Evolutionary conservation across 2,113 vertebrate genomes (phyloP).

Genomic region (Datnioides undecimradiatus): DNA sequence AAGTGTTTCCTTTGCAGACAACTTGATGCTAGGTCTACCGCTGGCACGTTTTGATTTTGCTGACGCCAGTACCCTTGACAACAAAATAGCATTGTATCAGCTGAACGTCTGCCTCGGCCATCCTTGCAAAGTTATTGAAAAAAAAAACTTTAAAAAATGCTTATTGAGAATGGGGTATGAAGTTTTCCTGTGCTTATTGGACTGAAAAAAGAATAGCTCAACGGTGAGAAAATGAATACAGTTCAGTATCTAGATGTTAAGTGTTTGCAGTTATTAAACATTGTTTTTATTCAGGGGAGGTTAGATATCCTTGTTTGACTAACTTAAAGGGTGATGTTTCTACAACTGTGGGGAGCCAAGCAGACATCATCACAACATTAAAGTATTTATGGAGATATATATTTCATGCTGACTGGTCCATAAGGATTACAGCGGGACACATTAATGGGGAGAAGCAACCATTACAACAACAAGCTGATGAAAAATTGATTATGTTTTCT

Average conservation of each 20-base stretch:
- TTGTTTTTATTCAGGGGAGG: constrained; percentile 11
- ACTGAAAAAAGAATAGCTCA: constrained; percentile 10
- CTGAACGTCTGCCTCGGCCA: constrained; percentile 82
- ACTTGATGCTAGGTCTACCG: constrained; percentile 88
- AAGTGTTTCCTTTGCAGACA: constrained; percentile 93
- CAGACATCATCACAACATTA: constrained; percentile 74
- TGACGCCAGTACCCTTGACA: constrained; percentile 95
- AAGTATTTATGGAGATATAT: constrained; percentile 85
- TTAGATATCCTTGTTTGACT: constrained; percentile 36
- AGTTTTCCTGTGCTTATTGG: constrained; percentile 72
- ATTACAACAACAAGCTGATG: constrained; percentile 83
- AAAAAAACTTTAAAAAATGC: constrained; percentile 66
- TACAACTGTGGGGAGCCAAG: constrained; percentile 29
- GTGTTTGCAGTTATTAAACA: constrained; percentile 17
- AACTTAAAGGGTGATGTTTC: constrained; percentile 34
- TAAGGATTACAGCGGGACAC: constrained; percentile 83
- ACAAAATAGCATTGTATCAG: constrained; percentile 93
- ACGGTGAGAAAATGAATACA: neutral
- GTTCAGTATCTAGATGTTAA: neutral
- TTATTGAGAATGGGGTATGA: constrained; percentile 36
- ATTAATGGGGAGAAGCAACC: constrained; percentile 84
- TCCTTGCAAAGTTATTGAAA: constrained; percentile 84
- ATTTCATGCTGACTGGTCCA: constrained; percentile 87
- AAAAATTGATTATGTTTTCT: constrained; percentile 84
- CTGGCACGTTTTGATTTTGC: constrained; percentile 91